Evolutionary conservation across 2,113 vertebrate genomes (phyloP), one percentile per base, ranked within the genome.

Genomic region (Meleagris gallopavo): DNA sequence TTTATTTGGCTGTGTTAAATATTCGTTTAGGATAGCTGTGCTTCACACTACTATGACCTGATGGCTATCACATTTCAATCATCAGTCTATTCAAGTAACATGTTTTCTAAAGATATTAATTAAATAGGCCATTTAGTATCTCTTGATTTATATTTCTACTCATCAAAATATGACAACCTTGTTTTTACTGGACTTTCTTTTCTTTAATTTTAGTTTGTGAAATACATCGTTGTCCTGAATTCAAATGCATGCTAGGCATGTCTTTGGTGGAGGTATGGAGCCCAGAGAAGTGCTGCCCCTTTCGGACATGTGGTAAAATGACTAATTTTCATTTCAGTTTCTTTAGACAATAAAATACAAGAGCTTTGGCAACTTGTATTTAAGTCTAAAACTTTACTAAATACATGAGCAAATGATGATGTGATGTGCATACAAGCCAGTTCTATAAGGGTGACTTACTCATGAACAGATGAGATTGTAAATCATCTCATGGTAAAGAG

Each of bases 251-350:
- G 55, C 45, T 97, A 4, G 99, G 99, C 77, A 99, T 99, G 95
- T 97, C 98, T 15, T 97, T 98, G 93, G 93, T 98, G 70, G 98
- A 98, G 32, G 95, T 98, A 30, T 98, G 98, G 97, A 98, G 94
- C 89, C 98, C 98, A 1, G 98, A 97, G 45, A 98, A 96, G 78
- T 99, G 99, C 97, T 99, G 99, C 93, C 98, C 98, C 4, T 98
- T 98, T 84, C 98, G 96, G 80, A 98, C 98, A 19, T 99, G 99
- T 29, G 99, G 99, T 99, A 98, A 96, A 96, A 48, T 36, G n/a
- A 11, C 24, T 57, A 9, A 29, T 81, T 93, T 89, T 75, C 38
- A 30, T 58, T 74, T 5, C 10, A 73, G 6, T 36, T 90, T 10
- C 38, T 32, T 80, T 76, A 52, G 17, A 27, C 9, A 34, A 1